Evolutionary conservation across 2,797 vertebrate genomes (phyloP), one percentile per base, ranked within the genome.

Genomic region (Bufotes viridis): DNA sequence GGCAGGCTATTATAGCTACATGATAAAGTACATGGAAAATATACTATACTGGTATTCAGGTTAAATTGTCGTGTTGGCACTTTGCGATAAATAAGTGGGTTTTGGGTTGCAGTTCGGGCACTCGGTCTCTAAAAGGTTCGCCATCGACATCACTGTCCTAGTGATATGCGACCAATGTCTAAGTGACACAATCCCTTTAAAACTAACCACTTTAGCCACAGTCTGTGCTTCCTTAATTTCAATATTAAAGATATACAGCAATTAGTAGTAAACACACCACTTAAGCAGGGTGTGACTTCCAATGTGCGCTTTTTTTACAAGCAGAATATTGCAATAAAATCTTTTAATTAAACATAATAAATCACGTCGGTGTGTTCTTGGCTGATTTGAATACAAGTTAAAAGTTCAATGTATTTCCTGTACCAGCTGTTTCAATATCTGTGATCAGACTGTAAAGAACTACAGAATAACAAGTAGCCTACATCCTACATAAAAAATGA

Each of bases 261-360:
- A 76, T 76, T 85, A 63, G 61, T 24, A 63, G 70, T 85, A 76
- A 85, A 76, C 70, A 49, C 55, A 58, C 53, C 53, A 74, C 24
- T 70, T 34, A 29, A 57, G 24, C 53, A 22, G 72, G 83, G 83
- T 29, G 83, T 60, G 70, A 69, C 70, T 6, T 61, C 57, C 34
- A 42, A 76, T 15, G 34, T 63, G 57, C 57, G 12, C 34, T 17
- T 75, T 42, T 84, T 76, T 84, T 61, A 84, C 72, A 84, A 63
- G 70, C 70, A 51, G 72, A 63, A 85, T 76, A 63, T 34, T n/a
- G 29, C n/a, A 63, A 42, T 85, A 60, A 76, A 61, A 49, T 26
- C 24, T 61, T 72, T 84, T 85, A 85, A 85, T 85, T 85, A 85
- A 76, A 63, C 0, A 18, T 17, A 75, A 24, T 75, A 75, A 75